Percentiles rank a stretch among this genome's conserved stretches.
phyloP scores from a whole-genome alignment of 2,888 invertebrate species.

The Diplolepis rosae region DNA sequence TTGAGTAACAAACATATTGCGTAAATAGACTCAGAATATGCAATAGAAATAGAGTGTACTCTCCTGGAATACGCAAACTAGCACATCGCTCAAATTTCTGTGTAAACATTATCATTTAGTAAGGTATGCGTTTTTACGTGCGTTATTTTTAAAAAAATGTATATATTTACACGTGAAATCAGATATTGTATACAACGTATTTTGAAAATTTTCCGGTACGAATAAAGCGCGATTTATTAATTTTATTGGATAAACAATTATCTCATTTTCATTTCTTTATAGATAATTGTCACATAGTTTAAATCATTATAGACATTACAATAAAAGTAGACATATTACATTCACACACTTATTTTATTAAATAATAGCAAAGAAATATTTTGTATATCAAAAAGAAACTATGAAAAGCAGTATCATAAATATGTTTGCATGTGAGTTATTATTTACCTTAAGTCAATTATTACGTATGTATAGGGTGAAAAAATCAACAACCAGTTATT shows the following conservation, averaged over 20 bases:
- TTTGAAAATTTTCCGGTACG: constrained; percentile 70
- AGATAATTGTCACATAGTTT: constrained; percentile 8
- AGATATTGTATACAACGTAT: constrained; percentile 73
- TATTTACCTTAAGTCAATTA: constrained; percentile 3
- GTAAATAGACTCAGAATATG: constrained; percentile 20
- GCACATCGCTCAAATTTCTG: constrained; percentile 70
- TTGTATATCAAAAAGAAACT: constrained; percentile 34
- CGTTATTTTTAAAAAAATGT: constrained; percentile 55
- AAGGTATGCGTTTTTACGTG: constrained; percentile 40
- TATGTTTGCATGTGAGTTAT: background rate
- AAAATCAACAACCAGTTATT: background rate
- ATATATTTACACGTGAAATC: constrained; percentile 72
- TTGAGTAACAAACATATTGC: constrained; percentile 37
- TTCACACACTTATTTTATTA: constrained; percentile 24
- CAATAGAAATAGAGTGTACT: constrained; percentile 48
- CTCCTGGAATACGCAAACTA: constrained; percentile 60
- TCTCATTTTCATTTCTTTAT: constrained; percentile 34
- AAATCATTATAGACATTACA: constrained; percentile 4
- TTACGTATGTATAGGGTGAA: background rate
- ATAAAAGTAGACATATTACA: background rate
- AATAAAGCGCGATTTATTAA: constrained; percentile 60
- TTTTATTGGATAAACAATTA: constrained; percentile 34
- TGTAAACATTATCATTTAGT: constrained; percentile 60
- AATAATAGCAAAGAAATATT: constrained; percentile 32
- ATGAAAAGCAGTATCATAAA: constrained; percentile 12